These are phyloP conservation scores for Perizoma affinitatum DNA, from an alignment of 2,888 invertebrate genomes.

Conservation along the genomic window DNA sequence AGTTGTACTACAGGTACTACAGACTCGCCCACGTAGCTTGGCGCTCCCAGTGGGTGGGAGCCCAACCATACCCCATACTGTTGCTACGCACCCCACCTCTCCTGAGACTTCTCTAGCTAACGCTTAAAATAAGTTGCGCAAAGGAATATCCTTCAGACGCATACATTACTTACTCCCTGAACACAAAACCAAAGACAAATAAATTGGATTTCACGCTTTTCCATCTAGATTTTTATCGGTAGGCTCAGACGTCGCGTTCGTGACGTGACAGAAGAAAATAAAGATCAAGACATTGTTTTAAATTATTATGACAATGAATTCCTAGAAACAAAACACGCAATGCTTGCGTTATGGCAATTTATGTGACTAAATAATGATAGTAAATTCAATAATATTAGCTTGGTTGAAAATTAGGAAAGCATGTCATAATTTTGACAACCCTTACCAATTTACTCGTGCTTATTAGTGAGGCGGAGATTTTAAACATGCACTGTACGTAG, in stretches of 20 bases:
- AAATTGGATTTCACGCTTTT: constrained; percentile 21
- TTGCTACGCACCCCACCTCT: constrained; percentile 65
- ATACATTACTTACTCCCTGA: constrained; percentile 15
- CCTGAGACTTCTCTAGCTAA: constrained; percentile 41
- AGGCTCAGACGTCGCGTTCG: constrained; percentile 4
- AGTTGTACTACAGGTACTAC: constrained; percentile 81
- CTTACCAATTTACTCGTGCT: not conserved
- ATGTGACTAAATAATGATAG: constrained; percentile 7
- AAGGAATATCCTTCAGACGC: constrained; percentile 42
- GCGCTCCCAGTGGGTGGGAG: constrained; percentile 48
- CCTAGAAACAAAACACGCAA: constrained; percentile 38
- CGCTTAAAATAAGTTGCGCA: constrained; percentile 53
- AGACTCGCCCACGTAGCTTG: constrained; percentile 81
- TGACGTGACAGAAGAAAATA: constrained; percentile 29
- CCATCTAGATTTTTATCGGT: constrained; percentile 6
- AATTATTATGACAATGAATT: constrained; percentile 36
- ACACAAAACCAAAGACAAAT: constrained; percentile 11
- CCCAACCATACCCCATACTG: constrained; percentile 44
- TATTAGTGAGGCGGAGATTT: constrained; percentile 17
- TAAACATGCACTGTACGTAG: constrained; percentile 8
- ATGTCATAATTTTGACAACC: not conserved
- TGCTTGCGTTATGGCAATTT: constrained; percentile 4
- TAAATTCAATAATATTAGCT: not conserved
- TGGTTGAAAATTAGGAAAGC: not conserved
- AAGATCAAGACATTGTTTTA: constrained; percentile 32